Conservation (phyloP, 1,140 invertebrate genomes). For the Eurosta solidaginis region DNA sequence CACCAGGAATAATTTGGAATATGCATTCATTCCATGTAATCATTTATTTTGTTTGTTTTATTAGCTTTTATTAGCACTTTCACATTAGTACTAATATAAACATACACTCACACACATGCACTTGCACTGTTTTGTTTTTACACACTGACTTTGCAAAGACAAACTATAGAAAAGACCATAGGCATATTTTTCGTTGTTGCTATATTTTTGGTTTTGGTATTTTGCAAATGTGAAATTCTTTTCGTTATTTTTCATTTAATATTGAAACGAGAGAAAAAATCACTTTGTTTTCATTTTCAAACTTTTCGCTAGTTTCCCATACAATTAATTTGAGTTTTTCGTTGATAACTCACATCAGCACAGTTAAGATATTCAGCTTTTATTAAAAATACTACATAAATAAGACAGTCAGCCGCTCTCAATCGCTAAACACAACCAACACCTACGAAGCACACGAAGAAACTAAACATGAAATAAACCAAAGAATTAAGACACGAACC, state of each 20-base stretch:
- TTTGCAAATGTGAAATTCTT: neutral
- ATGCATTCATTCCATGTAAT: neutral
- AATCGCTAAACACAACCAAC: conserved; percentile 18
- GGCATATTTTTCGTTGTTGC: neutral
- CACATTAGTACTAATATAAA: neutral
- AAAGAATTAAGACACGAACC: conserved; percentile 29
- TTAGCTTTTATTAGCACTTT: conserved; percentile 15
- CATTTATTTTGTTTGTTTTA: neutral
- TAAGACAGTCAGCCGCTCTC: neutral
- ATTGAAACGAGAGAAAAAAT: too few relatives aligned
- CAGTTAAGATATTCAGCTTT: neutral
- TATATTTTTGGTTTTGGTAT: neutral
- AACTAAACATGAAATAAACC: conserved; percentile 1
- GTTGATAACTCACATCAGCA: neutral
- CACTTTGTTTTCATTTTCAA: too few relatives aligned
- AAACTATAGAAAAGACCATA: neutral
- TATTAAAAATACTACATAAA: neutral
- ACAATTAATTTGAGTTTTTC: too few relatives aligned
- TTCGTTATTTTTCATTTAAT: neutral
- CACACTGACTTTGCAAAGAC: neutral
- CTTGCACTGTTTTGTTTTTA: neutral
- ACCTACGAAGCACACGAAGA: conserved; percentile 19
- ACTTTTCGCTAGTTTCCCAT: too few relatives aligned
- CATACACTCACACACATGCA: neutral
- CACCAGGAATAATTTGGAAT: neutral